Conservation (phyloP, 2,888 invertebrate genomes). For the Subacronicta megacephala region DNA sequence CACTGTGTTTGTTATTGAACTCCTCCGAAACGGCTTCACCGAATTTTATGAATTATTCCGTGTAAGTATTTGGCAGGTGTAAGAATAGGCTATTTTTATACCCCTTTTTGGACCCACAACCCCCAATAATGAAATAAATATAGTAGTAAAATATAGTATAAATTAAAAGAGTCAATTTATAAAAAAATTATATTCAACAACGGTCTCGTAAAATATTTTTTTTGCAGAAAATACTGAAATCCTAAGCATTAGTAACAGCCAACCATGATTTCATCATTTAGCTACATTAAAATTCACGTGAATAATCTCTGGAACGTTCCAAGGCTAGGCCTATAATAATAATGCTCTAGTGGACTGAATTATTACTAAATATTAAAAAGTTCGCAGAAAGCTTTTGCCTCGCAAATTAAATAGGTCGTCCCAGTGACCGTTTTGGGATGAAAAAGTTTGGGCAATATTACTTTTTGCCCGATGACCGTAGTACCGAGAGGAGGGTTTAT, state of each 20-base stretch:
- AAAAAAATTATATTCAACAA: no score
- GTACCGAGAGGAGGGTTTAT: conserved; percentile 4
- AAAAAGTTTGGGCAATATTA: conserved; percentile 37
- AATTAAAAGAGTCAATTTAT: no score
- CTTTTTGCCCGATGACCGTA: conserved; percentile 13
- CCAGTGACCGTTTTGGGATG: conserved; percentile 20
- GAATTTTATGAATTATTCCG: no score
- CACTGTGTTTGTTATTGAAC: no score
- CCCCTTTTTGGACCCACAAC: no score
- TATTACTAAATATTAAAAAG: conserved; percentile 45
- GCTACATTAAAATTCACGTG: conserved; percentile 10
- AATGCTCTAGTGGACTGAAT: conserved; percentile 25
- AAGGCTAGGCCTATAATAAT: conserved; percentile 24
- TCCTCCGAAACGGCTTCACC: no score
- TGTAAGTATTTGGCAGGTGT: no score
- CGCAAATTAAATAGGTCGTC: conserved; percentile 23
- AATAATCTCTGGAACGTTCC: conserved; percentile 16
- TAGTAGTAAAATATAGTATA: no score
- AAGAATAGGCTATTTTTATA: no score
- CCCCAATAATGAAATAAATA: no score
- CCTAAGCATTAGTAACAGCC: conserved; percentile 8
- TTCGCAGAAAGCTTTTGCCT: conserved; percentile 19
- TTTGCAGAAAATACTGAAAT: conserved; percentile 3
- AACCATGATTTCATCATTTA: conserved; percentile 15
- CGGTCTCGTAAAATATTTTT: no score